Evolutionary conservation across 2,888 invertebrate genomes (phyloP).

Genomic region (Stenodera caucasica): DNA sequence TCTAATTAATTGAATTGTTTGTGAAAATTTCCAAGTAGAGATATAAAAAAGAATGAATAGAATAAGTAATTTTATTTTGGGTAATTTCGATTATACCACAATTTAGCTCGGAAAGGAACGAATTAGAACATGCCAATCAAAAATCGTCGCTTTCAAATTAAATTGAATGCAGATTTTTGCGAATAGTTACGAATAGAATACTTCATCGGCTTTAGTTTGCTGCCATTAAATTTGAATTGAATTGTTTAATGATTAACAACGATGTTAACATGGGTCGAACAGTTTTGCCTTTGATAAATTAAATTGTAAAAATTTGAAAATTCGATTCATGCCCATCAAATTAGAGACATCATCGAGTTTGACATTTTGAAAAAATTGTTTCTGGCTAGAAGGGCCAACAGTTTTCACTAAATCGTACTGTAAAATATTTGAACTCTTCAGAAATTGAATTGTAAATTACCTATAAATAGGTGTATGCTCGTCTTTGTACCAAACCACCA

Average conservation of each 20-base stretch:
- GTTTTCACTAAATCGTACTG: no score
- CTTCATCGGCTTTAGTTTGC: neutral
- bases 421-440: no score
- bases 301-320: neutral
- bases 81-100: neutral
- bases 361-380: no score
- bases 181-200: neutral
- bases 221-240: neutral
- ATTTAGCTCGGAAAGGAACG: no score
- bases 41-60: neutral
- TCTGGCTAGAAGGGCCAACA: no score
- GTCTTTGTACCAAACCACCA: slow-evolving; percentile 91
- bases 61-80: neutral
- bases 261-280: neutral
- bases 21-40: neutral
- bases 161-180: no score
- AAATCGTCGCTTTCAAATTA: no score
- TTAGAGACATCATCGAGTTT: no score
- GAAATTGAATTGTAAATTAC: slow-evolving; percentile 57
- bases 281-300: neutral
- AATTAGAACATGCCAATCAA: no score
- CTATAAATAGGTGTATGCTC: slow-evolving; percentile 86
- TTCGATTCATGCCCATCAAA: neutral
- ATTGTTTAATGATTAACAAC: neutral
- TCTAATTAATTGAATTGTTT: neutral